These are phyloP conservation scores for Clarias batrachus DNA, from an alignment of 2,113 vertebrate species.

Conservation along the genomic window DNA sequence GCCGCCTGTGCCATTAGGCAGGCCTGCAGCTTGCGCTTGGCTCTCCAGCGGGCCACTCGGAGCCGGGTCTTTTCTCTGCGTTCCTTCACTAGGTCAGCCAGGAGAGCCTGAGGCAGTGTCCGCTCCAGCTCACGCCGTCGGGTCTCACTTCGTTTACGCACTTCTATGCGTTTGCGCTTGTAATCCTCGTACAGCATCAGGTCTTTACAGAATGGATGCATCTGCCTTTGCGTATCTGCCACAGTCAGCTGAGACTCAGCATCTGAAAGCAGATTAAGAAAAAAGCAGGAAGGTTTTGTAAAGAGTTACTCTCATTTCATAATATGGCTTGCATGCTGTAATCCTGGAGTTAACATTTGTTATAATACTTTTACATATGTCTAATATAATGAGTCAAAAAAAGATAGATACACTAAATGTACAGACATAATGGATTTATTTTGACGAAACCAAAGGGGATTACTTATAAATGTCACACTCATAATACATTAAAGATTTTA, in stretches of 20 bases:
- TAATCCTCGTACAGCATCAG: slow-evolving; percentile 70
- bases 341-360: background rate
- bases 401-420: slow-evolving; percentile 9
- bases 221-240: slow-evolving; percentile 26
- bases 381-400: background rate
- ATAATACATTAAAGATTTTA: background rate
- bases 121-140: slow-evolving; percentile 72
- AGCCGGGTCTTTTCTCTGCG: slow-evolving; percentile 62
- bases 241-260: slow-evolving; percentile 47
- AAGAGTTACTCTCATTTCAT: background rate
- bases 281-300: background rate
- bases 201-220: slow-evolving; percentile 66
- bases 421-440: slow-evolving; percentile 1
- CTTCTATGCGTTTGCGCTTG: slow-evolving; percentile 68
- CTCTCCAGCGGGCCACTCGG: slow-evolving; percentile 62
- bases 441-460: background rate
- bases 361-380: background rate
- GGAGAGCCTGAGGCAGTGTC: slow-evolving; percentile 70
- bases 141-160: slow-evolving; percentile 62
- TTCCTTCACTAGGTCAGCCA: slow-evolving; percentile 69
- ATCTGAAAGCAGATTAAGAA: slow-evolving; percentile 47
- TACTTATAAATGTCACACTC: background rate
- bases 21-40: slow-evolving; percentile 60
- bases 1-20: slow-evolving; percentile 55
- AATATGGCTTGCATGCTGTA: background rate